These are phyloP conservation scores for Hyles euphorbiae DNA, from an alignment of 1,140 invertebrate species.

Conservation along the genomic window DNA sequence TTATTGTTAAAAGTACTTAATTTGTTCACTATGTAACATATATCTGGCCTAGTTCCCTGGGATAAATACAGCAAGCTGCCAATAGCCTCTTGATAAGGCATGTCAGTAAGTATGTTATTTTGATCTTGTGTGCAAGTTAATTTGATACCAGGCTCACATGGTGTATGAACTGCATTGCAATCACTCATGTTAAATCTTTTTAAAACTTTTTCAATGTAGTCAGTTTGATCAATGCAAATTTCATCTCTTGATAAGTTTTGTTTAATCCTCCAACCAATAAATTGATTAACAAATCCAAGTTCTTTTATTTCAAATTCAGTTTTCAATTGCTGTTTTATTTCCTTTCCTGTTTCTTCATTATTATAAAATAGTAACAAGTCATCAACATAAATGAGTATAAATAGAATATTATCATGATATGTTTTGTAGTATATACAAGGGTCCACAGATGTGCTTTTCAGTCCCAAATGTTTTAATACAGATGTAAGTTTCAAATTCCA, in stretches of 20 bases:
- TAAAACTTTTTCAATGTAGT: conserved; percentile 47
- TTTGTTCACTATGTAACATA: conserved; percentile 30
- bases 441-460: conserved; percentile 10
- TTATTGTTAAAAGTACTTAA: conserved; percentile 28
- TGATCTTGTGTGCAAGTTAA: conserved; percentile 22
- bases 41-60: conserved; percentile 33
- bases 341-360: conserved; percentile 16
- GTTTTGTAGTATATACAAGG: conserved; percentile 24
- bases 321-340: conserved; percentile 35
- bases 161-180: conserved; percentile 41
- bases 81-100: conserved; percentile 35
- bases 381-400: conserved; percentile 41
- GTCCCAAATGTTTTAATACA: conserved; percentile 17
- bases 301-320: conserved; percentile 37
- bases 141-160: conserved; percentile 37
- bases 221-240: conserved; percentile 42
- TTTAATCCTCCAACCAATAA: conserved; percentile 43
- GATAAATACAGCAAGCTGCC: conserved; percentile 14
- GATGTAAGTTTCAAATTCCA: conserved; percentile 29
- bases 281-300: conserved; percentile 28
- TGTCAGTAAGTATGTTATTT: conserved; percentile 15
- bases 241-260: conserved; percentile 21
- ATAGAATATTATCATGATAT: conserved; percentile 20
- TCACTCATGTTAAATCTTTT: conserved; percentile 46
- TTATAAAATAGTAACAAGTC: conserved; percentile 36